Evolutionary conservation across 1,140 invertebrate genomes (phyloP).

Genomic region (Heliothis subflexa): DNA sequence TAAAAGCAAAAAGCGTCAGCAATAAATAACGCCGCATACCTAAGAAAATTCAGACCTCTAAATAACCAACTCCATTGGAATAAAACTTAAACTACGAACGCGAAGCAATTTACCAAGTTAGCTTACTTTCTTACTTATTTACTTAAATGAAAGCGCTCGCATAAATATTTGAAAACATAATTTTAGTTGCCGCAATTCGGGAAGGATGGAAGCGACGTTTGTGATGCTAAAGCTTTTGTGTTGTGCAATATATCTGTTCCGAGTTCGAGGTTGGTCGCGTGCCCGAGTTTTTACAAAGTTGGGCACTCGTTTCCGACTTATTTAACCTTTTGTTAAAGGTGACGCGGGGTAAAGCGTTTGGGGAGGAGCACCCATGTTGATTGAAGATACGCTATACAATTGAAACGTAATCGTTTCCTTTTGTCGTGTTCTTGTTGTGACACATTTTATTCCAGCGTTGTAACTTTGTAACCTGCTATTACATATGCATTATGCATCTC

Average conservation of each 20-base stretch:
- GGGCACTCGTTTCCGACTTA: slow-evolving; percentile 60
- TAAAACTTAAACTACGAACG: slow-evolving; percentile 36
- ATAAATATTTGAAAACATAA: slow-evolving; percentile 38
- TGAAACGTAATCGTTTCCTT: slow-evolving; percentile 32
- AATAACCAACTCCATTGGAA: slow-evolving; percentile 26
- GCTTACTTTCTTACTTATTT: slow-evolving; percentile 41
- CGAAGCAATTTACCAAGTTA: slow-evolving; percentile 38
- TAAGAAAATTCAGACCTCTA: slow-evolving; percentile 29
- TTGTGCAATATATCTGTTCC: slow-evolving; percentile 42
- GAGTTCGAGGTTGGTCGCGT: slow-evolving; percentile 39
- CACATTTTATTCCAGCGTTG: slow-evolving; percentile 25
- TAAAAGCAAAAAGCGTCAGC: slow-evolving; percentile 11
- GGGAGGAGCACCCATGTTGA: slow-evolving; percentile 38
- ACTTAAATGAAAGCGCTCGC: slow-evolving; percentile 30
- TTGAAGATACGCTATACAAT: slow-evolving; percentile 47
- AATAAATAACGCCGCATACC: slow-evolving; percentile 31
- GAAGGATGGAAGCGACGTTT: slow-evolving; percentile 28
- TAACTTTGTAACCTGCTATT: background rate
- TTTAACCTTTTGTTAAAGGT: slow-evolving; percentile 59
- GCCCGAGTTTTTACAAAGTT: slow-evolving; percentile 50
- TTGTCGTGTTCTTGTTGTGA: slow-evolving; percentile 37
- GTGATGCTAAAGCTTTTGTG: slow-evolving; percentile 34
- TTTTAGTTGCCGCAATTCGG: background rate
- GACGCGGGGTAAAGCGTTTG: slow-evolving; percentile 14
- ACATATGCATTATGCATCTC: slow-evolving; percentile 16